Evolutionary conservation across 2,113 vertebrate genomes (phyloP), one percentile per base, ranked within the genome.

Genomic region (Colinus virginianus): DNA sequence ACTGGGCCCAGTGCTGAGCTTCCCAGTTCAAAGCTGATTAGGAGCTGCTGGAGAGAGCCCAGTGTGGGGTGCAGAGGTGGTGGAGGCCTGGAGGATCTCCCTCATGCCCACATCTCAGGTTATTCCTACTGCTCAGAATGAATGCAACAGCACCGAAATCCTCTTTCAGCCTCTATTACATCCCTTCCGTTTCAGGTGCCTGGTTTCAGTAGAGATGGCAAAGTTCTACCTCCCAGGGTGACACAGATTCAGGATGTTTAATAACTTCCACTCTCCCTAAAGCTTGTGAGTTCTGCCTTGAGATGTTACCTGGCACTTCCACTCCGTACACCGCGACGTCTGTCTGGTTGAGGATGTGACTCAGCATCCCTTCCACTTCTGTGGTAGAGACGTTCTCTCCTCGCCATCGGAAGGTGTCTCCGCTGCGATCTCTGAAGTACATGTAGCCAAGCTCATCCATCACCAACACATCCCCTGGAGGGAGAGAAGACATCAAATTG

Each of bases 381-480:
- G 98, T 98, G 78, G 98, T 98, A n/a, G 99, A 99, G 40, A 99
- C 98, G 3, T 99, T 99, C 96, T 99, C 99, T 12, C 99, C 99
- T 10, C 98, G 97, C 99, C 99, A 99, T 20, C 98, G 98, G 94
- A 98, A 99, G 2, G 99, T 99, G 96, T 99, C 99, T 1, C 99
- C 99, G 2, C 98, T 97, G 9, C 99, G 98, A 68, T 99, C 99
- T 25, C 77, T 97, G 95, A 99, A 99, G 87, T 98, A 99, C 97
- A 99, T 98, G 97, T 99, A 99, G 42, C 99, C 99, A 11, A 98
- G 97, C 9, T 99, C 99, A 4, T 99, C 99, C 99, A 99, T 99
- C 92, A 99, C 98, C 95, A 99, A 78, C 51, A 99, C 94, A 0
- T 99, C 99, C 46, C 99, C 98, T 99, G 91, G 16, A 48, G 32